These are phyloP conservation scores for Heliothis virescens DNA, from an alignment of 1,140 invertebrate genomes.

Conservation along the genomic window DNA sequence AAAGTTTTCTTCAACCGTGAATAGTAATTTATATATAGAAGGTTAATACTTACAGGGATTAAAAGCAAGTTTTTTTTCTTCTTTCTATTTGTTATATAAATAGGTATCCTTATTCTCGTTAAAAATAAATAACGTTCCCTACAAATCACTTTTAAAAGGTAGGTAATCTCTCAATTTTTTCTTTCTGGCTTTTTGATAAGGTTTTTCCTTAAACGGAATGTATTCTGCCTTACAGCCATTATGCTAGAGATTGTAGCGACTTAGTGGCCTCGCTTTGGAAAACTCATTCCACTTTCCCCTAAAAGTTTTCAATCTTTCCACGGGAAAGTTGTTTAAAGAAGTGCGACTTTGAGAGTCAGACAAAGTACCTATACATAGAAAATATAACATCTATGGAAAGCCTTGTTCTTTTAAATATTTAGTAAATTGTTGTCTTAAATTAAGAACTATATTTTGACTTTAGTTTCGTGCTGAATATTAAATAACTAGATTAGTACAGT, in stretches of 20 bases:
- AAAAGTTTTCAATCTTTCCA: slow-evolving; percentile 19
- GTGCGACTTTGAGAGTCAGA: slow-evolving; percentile 5
- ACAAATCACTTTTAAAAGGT: no score
- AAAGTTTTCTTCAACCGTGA: no score
- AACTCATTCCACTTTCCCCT: background rate
- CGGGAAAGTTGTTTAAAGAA: slow-evolving; percentile 17
- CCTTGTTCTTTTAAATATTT: background rate
- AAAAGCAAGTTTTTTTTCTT: no score
- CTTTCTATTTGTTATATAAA: no score
- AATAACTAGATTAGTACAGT: no score
- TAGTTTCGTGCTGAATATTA: no score
- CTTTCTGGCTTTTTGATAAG: background rate
- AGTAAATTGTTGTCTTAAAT: background rate
- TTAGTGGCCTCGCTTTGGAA: background rate
- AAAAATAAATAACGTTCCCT: no score
- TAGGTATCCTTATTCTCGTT: no score
- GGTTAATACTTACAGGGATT: no score
- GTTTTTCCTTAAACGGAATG: background rate
- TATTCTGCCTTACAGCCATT: background rate
- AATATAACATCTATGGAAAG: background rate
- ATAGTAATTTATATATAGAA: no score
- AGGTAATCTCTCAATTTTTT: background rate
- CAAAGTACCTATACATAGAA: slow-evolving; percentile 1
- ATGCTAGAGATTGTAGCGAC: slow-evolving; percentile 6
- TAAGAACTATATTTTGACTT: no score